Percentiles rank a stretch among this genome's conserved stretches.
These are phyloP conservation scores for Acrobasis suavella DNA, from an alignment of 2,888 invertebrate genomes.

Conservation along the genomic window DNA sequence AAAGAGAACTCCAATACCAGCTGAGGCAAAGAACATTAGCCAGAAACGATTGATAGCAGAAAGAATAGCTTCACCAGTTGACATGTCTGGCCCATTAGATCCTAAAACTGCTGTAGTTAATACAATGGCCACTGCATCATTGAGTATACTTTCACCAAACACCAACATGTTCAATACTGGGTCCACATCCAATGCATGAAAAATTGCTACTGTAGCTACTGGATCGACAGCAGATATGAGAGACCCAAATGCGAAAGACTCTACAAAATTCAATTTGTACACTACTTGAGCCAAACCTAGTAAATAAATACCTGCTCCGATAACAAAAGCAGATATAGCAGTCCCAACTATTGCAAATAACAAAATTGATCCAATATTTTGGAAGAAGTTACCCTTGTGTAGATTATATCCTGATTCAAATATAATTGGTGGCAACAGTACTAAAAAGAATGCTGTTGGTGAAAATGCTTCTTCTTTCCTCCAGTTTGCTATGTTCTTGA, in stretches of 20 bases:
- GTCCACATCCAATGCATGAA: slow-evolving; percentile 98
- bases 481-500: slow-evolving; percentile 96
- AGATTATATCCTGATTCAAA: slow-evolving; percentile 99
- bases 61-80: slow-evolving; percentile 92
- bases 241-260: slow-evolving; percentile 99
- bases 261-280: slow-evolving; percentile 95
- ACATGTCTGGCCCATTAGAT: slow-evolving; percentile 82
- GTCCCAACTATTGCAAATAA: slow-evolving; percentile 99
- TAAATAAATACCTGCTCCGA: slow-evolving; percentile 97
- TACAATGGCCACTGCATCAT: slow-evolving; percentile 99
- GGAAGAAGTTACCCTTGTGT: slow-evolving; percentile 97
- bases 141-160: slow-evolving; percentile 96
- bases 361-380: slow-evolving; percentile 99
- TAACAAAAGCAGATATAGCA: slow-evolving; percentile 97
- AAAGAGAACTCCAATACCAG: slow-evolving; percentile 97
- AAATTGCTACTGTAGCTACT: slow-evolving; percentile 99
- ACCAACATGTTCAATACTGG: slow-evolving; percentile 99
- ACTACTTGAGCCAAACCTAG: slow-evolving; percentile 95
- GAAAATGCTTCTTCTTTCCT: slow-evolving; percentile 98
- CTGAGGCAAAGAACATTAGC: slow-evolving; percentile 99
- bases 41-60: slow-evolving; percentile 95
- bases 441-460: slow-evolving; percentile 98
- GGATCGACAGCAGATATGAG: slow-evolving; percentile 99
- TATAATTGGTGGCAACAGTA: slow-evolving; percentile 98
- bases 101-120: slow-evolving; percentile 94